phyloP scores from a whole-genome alignment of 1,140 invertebrate genomes.

The Littorina saxatilis region DNA sequence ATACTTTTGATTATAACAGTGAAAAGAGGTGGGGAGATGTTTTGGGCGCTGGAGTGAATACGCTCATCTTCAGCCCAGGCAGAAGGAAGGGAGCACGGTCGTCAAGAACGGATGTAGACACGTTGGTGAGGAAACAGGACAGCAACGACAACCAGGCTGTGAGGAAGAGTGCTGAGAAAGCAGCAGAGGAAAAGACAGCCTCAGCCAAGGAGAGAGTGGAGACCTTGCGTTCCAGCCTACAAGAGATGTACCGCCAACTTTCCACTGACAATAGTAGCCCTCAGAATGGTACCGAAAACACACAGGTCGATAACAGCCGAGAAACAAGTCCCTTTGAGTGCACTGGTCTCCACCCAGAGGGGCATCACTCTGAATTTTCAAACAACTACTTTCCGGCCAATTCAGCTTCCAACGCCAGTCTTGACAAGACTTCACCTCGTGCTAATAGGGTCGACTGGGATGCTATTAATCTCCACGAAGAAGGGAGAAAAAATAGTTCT shows the following conservation, averaged over 20 bases:
- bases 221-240: background rate
- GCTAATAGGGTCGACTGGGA: no score
- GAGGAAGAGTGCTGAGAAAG: background rate
- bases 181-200: background rate
- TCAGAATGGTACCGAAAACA: background rate
- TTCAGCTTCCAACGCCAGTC: no score
- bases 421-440: no score
- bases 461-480: no score
- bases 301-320: background rate
- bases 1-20: no score
- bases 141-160: background rate
- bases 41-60: constrained; percentile 3
- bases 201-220: background rate
- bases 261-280: background rate
- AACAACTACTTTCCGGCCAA: background rate
- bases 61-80: background rate
- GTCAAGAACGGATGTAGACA: background rate
- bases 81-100: background rate
- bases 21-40: background rate
- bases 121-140: background rate
- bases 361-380: background rate
- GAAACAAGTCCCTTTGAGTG: constrained; percentile 1
- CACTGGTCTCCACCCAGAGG: background rate
- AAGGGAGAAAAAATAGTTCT: no score
- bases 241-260: background rate